Evolutionary conservation across 2,888 invertebrate genomes (phyloP), one percentile per base, ranked within the genome.

Genomic region (Fabriciana adippe): DNA sequence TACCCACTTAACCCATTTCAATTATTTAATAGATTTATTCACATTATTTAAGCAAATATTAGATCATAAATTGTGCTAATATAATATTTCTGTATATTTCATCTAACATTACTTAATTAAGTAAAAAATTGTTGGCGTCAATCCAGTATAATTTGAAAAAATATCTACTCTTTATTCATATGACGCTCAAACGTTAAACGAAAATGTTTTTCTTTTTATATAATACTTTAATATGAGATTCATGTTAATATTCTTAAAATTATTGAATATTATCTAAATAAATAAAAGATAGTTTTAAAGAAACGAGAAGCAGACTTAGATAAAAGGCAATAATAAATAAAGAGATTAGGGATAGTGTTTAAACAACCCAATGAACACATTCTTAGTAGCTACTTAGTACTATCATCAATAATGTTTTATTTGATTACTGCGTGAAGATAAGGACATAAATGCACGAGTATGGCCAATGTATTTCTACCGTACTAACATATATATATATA

Each of bases 51-150:
- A 62, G n/a, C 13, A 41, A 54, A 62, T 47, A 54, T 62, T 54
- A 54, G 41, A 62, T 41, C 21, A 54, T 6, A 54, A 53, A 54
- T 21, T 53, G n/a, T 6, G 21, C 21, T 14, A 21, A 54, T 54
- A 45, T 21, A 41, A 54, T 55, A 26, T 26, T n/a, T 62, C 41
- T 15, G 21, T 55, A 14, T 47, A 13, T 47, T 47, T 18, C 18
- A 21, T 31, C 18, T 21, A 48, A 48, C 55, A 55, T 48, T 41
- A 18, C 18, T 54, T 45, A 55, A 53, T 63, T 54, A 54, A 60
- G 11, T 48, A 31, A 60, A 54, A 54, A 31, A 6, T 54, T 54
- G 6, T 60, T 66, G 66, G 59, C 48, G 6, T 60, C 6, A 15
- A n/a, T 66, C 59, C 54, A 60, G 15, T 54, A 13, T 31, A 16